Conservation (phyloP, 2,797 vertebrate species). For the Epinephelus malabaricus region DNA sequence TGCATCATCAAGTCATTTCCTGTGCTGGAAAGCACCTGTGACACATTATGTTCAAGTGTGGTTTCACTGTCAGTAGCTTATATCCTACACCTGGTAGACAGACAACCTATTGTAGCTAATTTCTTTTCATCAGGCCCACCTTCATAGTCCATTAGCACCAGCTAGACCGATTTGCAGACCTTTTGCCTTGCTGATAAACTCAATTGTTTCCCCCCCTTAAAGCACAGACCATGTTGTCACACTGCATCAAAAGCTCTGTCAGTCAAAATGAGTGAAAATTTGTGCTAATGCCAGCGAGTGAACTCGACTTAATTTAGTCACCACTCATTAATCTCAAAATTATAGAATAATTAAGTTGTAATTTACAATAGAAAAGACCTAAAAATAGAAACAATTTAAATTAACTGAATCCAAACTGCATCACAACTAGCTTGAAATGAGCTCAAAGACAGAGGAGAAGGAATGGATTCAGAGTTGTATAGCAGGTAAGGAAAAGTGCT, state of each 20-base stretch:
- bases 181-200: slow-evolving; percentile 6
- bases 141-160: slow-evolving; percentile 24
- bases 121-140: slow-evolving; percentile 22
- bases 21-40: not conserved
- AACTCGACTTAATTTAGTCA: slow-evolving; percentile 9
- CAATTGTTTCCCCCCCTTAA: not conserved
- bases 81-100: slow-evolving; percentile 4
- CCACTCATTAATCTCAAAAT: slow-evolving; percentile 9
- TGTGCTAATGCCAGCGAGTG: not conserved
- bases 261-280: not conserved
- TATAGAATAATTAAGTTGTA: not conserved
- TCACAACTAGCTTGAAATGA: not conserved
- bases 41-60: slow-evolving; percentile 2
- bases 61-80: not conserved
- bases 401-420: not conserved
- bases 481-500: slow-evolving; percentile 36
- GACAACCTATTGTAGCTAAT: slow-evolving; percentile 17
- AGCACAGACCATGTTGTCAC: slow-evolving; percentile 4
- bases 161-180: not conserved
- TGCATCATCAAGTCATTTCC: not conserved
- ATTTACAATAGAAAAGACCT: slow-evolving; percentile 4
- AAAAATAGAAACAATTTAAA: not conserved
- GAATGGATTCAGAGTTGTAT: slow-evolving; percentile 15
- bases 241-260: slow-evolving; percentile 13
- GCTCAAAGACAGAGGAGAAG: slow-evolving; percentile 9